Evolutionary conservation across 2,888 invertebrate genomes (phyloP).

Genomic region (Dugesia japonica): DNA sequence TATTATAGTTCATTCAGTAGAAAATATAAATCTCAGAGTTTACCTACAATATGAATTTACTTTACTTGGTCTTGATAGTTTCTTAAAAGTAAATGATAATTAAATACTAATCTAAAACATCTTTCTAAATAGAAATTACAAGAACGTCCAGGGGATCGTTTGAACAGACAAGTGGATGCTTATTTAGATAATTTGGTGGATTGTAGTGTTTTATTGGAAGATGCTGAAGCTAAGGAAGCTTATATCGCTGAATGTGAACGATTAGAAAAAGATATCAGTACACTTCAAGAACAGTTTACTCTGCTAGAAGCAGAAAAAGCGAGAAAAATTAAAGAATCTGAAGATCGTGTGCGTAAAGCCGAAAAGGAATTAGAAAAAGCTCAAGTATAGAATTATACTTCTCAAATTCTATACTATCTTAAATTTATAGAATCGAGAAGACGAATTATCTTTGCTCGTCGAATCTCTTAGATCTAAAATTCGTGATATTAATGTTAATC

Average conservation of each 20-base stretch:
- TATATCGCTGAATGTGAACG: conserved; percentile 22
- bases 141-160: conserved; percentile 57
- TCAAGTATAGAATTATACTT: too few relatives aligned
- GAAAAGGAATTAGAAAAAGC: conserved; percentile 10
- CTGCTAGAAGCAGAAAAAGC: not conserved
- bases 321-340: not conserved
- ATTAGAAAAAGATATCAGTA: not conserved
- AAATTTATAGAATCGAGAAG: not conserved
- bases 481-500: conserved; percentile 13
- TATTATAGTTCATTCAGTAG: conserved; percentile 76
- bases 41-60: conserved; percentile 90
- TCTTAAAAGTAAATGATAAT: conserved; percentile 55
- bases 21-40: conserved; percentile 87
- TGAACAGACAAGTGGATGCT: conserved; percentile 82
- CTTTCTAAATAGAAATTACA: conserved; percentile 28
- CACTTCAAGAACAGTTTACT: conserved; percentile 8
- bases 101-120: not conserved
- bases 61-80: conserved; percentile 72
- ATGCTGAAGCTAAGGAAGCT: conserved; percentile 73
- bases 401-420: too few relatives aligned
- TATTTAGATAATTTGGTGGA: conserved; percentile 90
- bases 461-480: not conserved
- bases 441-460: not conserved
- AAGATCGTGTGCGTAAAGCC: not conserved
- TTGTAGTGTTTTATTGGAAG: conserved; percentile 82